Conservation (phyloP, 37 sponge, comb jelly and placozoan species). For the Cliona cf. orientalis region DNA sequence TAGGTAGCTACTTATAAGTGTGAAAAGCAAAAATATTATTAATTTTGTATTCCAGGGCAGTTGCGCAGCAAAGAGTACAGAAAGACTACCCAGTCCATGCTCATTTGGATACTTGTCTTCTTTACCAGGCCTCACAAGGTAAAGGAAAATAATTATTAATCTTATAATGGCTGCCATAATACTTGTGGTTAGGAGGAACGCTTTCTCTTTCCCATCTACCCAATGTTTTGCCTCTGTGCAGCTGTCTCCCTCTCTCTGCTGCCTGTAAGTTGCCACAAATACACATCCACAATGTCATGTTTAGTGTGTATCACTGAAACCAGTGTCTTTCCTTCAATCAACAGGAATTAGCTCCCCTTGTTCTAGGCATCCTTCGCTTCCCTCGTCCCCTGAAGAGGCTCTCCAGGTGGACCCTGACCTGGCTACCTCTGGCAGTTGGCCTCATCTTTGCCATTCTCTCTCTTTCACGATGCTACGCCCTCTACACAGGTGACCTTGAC, state of each 20-base stretch:
- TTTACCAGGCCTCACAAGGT: slow-evolving; percentile 93
- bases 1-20: neutral
- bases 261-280: slow-evolving; percentile 23
- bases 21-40: neutral
- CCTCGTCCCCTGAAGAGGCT: neutral
- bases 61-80: slow-evolving; percentile 37
- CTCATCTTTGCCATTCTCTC: slow-evolving; percentile 23
- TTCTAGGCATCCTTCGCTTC: neutral
- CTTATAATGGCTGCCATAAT: too few species aligned
- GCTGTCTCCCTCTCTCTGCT: slow-evolving; percentile 56
- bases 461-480: slow-evolving; percentile 41
- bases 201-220: slow-evolving; percentile 65
- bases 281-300: too few species aligned
- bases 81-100: slow-evolving; percentile 36
- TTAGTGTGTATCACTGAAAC: too few species aligned
- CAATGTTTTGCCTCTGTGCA: slow-evolving; percentile 81
- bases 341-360: slow-evolving; percentile 7
- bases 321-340: neutral
- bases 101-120: slow-evolving; percentile 90
- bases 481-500: slow-evolving; percentile 33
- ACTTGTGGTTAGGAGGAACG: slow-evolving; percentile 31
- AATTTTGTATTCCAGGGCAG: neutral
- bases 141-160: too few species aligned
- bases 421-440: slow-evolving; percentile 5
- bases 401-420: neutral